Evolutionary conservation across 2,797 vertebrate species (phyloP).

Genomic region (Coranthus polyacanthus): DNA sequence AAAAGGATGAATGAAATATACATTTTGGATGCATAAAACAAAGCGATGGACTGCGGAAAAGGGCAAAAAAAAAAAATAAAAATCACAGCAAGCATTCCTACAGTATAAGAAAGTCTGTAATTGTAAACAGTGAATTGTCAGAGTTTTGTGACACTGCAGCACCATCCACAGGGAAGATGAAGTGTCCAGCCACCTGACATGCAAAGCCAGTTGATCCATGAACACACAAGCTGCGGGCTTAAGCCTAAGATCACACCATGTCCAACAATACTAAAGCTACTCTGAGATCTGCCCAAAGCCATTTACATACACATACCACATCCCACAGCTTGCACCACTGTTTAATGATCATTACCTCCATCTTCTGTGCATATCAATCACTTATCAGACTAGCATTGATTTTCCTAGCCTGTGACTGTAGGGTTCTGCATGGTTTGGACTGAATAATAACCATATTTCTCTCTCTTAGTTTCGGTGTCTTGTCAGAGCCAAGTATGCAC

Average conservation of each 20-base stretch:
- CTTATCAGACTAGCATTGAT: conserved; percentile 12
- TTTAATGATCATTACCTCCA: not conserved
- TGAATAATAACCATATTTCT: conserved; percentile 34
- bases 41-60: too few species aligned
- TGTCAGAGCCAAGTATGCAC: conserved; percentile 29
- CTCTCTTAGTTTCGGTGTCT: conserved; percentile 24
- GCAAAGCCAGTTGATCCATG: conserved; percentile 43
- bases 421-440: conserved; percentile 5
- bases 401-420: not conserved
- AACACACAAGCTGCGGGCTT: conserved; percentile 28
- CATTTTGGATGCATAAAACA: too few species aligned
- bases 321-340: conserved; percentile 7
- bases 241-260: conserved; percentile 8
- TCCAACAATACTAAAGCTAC: not conserved
- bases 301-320: conserved; percentile 5
- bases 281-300: not conserved
- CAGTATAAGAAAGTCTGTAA: not conserved
- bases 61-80: too few species aligned
- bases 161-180: conserved; percentile 18
- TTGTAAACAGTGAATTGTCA: not conserved
- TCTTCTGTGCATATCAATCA: conserved; percentile 38
- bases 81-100: too few species aligned
- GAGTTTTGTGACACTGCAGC: conserved; percentile 6
- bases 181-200: conserved; percentile 13
- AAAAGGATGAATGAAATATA: too few species aligned